Percentiles rank a stretch among this genome's conserved stretches.
Evolutionary conservation across 2,797 vertebrate genomes (phyloP).

Genomic region (Squalus acanthias): DNA sequence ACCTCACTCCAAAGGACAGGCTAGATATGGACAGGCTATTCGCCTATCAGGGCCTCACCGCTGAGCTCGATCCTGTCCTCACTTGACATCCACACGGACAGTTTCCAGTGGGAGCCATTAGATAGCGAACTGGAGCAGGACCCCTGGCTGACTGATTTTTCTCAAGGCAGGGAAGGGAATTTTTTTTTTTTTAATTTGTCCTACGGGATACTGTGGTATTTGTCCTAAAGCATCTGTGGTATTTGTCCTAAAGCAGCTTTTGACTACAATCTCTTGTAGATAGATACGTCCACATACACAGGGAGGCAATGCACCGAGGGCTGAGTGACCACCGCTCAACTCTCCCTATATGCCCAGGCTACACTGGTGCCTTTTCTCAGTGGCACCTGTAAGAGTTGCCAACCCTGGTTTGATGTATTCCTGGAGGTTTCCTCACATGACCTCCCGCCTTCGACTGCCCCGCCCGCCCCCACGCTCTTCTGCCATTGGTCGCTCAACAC

Average conservation of each 20-base stretch:
- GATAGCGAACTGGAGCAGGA: background rate
- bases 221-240: background rate
- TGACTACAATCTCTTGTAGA: background rate
- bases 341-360: background rate
- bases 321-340: background rate
- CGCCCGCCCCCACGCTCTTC: background rate
- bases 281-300: background rate
- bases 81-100: background rate
- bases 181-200: background rate
- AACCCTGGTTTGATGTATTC: background rate
- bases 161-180: background rate
- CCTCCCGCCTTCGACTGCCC: background rate
- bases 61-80: background rate
- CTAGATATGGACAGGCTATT: background rate
- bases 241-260: background rate
- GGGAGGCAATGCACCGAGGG: background rate
- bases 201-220: background rate
- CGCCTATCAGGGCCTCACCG: background rate
- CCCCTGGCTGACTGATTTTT: background rate
- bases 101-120: background rate
- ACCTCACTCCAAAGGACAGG: background rate
- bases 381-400: background rate
- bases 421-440: background rate
- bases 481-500: background rate
- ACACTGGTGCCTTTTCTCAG: background rate